Conservation (phyloP, 2,888 invertebrate genomes). For the Drosophila atripex region DNA sequence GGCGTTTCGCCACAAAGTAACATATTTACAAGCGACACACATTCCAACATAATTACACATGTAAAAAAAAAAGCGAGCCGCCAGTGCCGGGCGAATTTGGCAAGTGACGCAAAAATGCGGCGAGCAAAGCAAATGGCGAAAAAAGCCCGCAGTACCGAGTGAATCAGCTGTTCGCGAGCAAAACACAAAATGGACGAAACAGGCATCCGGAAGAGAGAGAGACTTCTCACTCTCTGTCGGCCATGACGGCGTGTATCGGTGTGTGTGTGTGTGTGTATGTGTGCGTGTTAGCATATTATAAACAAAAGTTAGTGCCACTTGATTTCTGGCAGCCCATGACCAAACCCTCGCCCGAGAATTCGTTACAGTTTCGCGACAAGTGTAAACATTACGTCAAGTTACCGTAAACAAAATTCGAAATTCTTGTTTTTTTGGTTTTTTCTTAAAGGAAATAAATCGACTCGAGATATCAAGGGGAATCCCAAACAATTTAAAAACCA, state of each 20-base stretch:
- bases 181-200: constrained; percentile 37
- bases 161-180: constrained; percentile 61
- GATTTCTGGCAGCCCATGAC: constrained; percentile 38
- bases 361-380: constrained; percentile 16
- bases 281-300: constrained; percentile 22
- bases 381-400: constrained; percentile 20
- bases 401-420: constrained; percentile 20
- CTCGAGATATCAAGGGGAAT: constrained; percentile 52
- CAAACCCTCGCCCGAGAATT: constrained; percentile 20
- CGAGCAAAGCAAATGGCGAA: constrained; percentile 24
- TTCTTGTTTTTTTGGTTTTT: constrained; percentile 15
- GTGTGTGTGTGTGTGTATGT: background rate
- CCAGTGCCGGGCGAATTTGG: constrained; percentile 22
- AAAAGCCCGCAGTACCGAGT: constrained; percentile 39
- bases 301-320: constrained; percentile 34
- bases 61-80: constrained; percentile 18
- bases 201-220: constrained; percentile 9
- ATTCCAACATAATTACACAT: constrained; percentile 37
- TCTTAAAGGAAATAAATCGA: constrained; percentile 44
- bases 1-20: constrained; percentile 30
- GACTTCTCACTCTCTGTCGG: constrained; percentile 8
- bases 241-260: constrained; percentile 1
- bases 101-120: constrained; percentile 50
- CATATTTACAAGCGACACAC: constrained; percentile 12
- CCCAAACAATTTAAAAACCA: constrained; percentile 54